These are phyloP conservation scores for Hylyphantes graminicola DNA, from an alignment of 1,140 invertebrate species.

Conservation along the genomic window DNA sequence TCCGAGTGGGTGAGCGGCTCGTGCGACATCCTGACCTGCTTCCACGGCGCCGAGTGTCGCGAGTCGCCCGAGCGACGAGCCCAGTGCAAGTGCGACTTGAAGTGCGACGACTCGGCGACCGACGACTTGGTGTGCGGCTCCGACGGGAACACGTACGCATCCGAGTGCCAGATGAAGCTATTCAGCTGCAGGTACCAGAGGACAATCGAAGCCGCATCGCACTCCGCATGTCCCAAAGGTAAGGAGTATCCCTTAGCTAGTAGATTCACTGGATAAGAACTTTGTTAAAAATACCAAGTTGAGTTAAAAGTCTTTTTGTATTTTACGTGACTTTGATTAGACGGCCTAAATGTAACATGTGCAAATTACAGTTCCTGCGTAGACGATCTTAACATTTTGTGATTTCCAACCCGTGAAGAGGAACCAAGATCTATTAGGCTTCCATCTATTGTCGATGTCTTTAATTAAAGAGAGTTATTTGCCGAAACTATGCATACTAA, in stretches of 20 bases:
- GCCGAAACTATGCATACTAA: too few species aligned
- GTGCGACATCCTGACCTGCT: slow-evolving; percentile 81
- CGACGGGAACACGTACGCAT: slow-evolving; percentile 83
- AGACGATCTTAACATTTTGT: too few species aligned
- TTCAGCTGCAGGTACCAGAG: slow-evolving; percentile 84
- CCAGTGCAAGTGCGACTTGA: slow-evolving; percentile 70
- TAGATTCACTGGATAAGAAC: too few species aligned
- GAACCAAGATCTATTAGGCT: too few species aligned
- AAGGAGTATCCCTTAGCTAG: neutral
- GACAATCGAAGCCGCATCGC: slow-evolving; percentile 82
- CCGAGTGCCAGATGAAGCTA: slow-evolving; percentile 79
- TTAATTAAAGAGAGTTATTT: too few species aligned
- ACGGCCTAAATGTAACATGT: too few species aligned
- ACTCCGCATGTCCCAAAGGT: slow-evolving; percentile 73
- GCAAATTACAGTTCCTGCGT: too few species aligned
- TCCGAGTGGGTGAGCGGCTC: slow-evolving; percentile 71
- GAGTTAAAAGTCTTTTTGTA: too few species aligned
- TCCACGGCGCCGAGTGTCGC: slow-evolving; percentile 84
- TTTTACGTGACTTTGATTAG: too few species aligned
- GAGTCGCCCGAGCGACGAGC: slow-evolving; percentile 79
- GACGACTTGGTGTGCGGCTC: slow-evolving; percentile 79
- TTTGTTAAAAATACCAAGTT: too few species aligned
- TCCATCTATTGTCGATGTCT: too few species aligned
- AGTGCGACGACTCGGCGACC: slow-evolving; percentile 64
- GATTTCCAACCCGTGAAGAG: too few species aligned